These are phyloP conservation scores for Saturnia japonica DNA, from an alignment of 2,888 invertebrate genomes.

Conservation along the genomic window DNA sequence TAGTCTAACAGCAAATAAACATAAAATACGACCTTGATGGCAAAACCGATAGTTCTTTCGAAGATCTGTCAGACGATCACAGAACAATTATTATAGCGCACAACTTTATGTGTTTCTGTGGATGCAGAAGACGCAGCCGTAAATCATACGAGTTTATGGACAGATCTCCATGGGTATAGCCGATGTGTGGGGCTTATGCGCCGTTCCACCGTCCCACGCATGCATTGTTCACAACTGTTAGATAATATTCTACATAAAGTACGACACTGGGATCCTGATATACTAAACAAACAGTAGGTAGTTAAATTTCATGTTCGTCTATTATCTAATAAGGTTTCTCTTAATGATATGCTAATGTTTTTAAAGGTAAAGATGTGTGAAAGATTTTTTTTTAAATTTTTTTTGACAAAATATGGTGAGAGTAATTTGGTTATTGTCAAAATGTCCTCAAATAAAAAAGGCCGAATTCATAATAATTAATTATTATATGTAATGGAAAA, in stretches of 20 bases:
- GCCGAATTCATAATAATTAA: too few relatives aligned
- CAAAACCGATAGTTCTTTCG: not conserved
- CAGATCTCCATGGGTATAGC: constrained; percentile 6
- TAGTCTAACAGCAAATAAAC: not conserved
- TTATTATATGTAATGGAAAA: too few relatives aligned
- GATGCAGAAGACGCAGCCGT: not conserved
- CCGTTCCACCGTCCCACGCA: constrained; percentile 17
- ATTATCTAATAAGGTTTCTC: not conserved
- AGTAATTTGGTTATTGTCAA: too few relatives aligned
- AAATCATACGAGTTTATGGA: constrained; percentile 19
- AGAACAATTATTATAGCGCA: constrained; percentile 13
- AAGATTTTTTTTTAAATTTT: too few relatives aligned
- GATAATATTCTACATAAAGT: constrained; percentile 24
- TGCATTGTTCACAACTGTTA: constrained; percentile 29
- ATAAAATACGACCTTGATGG: not conserved
- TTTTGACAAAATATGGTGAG: too few relatives aligned
- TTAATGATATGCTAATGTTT: too few relatives aligned
- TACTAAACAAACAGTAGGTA: constrained; percentile 4
- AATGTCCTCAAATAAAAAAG: too few relatives aligned
- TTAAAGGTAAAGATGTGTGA: too few relatives aligned
- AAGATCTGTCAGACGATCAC: constrained; percentile 19
- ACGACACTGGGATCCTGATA: not conserved
- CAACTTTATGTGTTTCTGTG: constrained; percentile 12
- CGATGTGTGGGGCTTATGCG: constrained; percentile 16
- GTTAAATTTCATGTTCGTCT: not conserved